Percentiles rank a stretch among this genome's conserved stretches.
These are phyloP conservation scores for Teleogryllus oceanicus DNA, from an alignment of 2,888 invertebrate species.

Conservation along the genomic window DNA sequence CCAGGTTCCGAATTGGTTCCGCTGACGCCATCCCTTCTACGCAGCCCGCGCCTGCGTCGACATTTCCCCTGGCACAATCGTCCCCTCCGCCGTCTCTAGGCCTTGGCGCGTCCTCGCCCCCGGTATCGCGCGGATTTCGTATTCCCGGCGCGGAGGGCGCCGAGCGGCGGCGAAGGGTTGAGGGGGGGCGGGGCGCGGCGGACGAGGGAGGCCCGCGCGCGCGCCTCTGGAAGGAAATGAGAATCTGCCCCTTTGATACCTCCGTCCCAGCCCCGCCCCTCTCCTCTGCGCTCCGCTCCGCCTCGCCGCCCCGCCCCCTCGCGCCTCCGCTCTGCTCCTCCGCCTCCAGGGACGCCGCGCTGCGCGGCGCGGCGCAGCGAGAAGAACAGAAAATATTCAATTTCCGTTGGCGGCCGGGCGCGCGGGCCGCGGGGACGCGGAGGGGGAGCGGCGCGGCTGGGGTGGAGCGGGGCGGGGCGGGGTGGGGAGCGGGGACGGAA, in stretches of 20 bases:
- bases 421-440: not conserved
- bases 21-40: too few relatives aligned
- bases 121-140: not conserved
- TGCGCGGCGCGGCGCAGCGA: not conserved
- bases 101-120: too few relatives aligned
- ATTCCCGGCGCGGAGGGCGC: not conserved
- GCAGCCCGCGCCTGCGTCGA: too few relatives aligned
- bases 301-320: not conserved
- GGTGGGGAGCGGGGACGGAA: not conserved
- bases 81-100: too few relatives aligned
- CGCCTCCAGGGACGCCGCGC: not conserved
- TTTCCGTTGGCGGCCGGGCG: conserved; percentile 1
- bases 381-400: conserved; percentile 18
- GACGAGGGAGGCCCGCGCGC: not conserved
- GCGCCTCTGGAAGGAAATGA: conserved; percentile 10
- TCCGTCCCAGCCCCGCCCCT: not conserved
- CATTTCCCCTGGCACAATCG: too few relatives aligned
- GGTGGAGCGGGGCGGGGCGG: not conserved
- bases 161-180: not conserved
- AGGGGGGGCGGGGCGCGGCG: not conserved
- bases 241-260: not conserved
- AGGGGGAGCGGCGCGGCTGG: not conserved
- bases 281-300: not conserved
- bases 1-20: too few relatives aligned
- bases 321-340: not conserved